These are phyloP conservation scores for Holacanthella duospinosa DNA, from an alignment of 2,888 invertebrate genomes.

Conservation along the genomic window DNA sequence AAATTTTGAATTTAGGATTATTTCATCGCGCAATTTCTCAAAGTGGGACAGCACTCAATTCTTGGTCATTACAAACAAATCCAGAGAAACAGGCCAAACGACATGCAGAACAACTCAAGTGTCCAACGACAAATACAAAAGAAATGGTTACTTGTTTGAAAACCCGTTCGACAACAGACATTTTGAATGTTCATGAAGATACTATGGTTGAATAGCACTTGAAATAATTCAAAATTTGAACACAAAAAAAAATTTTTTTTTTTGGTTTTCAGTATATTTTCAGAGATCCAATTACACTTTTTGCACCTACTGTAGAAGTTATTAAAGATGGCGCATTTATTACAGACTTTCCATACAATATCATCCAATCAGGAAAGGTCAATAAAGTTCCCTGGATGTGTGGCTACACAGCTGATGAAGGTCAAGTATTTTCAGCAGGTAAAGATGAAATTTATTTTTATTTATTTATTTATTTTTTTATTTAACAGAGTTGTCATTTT, in stretches of 20 bases:
- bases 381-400: neutral
- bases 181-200: neutral
- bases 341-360: neutral
- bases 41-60: neutral
- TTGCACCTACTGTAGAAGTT: neutral
- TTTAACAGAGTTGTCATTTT: neutral
- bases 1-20: neutral
- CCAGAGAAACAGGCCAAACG: neutral
- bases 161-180: neutral
- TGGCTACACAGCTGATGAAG: neutral
- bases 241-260: neutral
- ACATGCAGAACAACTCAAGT: neutral
- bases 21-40: constrained; percentile 2
- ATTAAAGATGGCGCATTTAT: neutral
- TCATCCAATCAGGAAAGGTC: neutral
- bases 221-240: neutral
- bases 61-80: neutral
- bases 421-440: neutral
- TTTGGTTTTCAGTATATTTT: neutral
- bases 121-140: neutral
- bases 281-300: neutral
- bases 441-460: neutral
- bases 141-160: constrained; percentile 1
- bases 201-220: neutral
- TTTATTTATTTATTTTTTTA: neutral